Percentiles rank a stretch among this genome's conserved stretches.
phyloP scores from a whole-genome alignment of 2,113 vertebrate species.

The Ceyx melanurus region DNA sequence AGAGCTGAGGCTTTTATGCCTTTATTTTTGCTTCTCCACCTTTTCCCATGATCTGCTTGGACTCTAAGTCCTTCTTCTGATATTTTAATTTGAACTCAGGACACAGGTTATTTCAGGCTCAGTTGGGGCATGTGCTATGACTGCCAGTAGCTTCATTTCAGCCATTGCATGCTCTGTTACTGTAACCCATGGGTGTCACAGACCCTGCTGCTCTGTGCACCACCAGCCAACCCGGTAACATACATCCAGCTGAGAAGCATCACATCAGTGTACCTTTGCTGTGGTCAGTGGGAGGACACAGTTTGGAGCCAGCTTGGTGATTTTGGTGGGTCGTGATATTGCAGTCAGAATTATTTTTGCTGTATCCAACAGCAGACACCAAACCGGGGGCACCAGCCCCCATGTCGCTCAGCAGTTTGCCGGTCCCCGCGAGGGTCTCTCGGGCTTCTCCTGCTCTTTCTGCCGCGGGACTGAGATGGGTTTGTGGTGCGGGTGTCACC shows the following conservation, averaged over 20 bases:
- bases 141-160: background rate
- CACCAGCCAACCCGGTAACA: no score
- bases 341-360: background rate
- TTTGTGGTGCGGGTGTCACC: rapidly evolving
- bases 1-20: background rate
- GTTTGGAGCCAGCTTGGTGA: background rate
- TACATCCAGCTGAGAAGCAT: background rate
- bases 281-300: background rate
- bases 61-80: background rate
- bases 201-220: background rate
- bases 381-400: background rate
- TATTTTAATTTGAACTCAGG: background rate
- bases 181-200: background rate
- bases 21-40: background rate
- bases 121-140: background rate
- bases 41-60: background rate
- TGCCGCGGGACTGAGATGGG: background rate
- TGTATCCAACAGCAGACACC: background rate
- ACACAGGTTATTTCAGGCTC: background rate
- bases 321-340: background rate
- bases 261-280: rapidly evolving
- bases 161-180: background rate
- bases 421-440: background rate
- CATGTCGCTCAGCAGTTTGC: rapidly evolving
- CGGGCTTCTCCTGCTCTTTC: background rate